Evolutionary conservation across 2,113 vertebrate genomes (phyloP), one percentile per base, ranked within the genome.

Genomic region (Leuciscus idus): DNA sequence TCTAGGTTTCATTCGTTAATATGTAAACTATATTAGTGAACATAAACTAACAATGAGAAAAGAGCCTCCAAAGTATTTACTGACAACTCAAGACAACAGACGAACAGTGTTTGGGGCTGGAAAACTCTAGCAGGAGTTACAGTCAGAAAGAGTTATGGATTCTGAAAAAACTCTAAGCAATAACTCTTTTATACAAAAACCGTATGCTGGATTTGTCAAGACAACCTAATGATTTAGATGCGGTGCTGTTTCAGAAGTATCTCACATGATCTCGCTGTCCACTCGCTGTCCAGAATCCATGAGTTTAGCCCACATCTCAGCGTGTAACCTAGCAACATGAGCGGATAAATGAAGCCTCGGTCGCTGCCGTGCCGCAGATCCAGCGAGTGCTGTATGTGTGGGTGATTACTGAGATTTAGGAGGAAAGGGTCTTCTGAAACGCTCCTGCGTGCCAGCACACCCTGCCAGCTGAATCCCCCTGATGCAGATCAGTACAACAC

Each of bases 311-410:
- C 75, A 77, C 75, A 77, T 52, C 75, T 77, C 75, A 30, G 50
- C 75, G 33, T 33, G 75, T 77, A 52, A 21, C 75, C 75, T 57
- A 77, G 75, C 75, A 55, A 77, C 75, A 77, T 28, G 48, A 77
- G 75, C 75, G 33, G 75, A 77, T 33, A 77, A 77, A 57, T 15
- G 39, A 50, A 72, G 72, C 72, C 39, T 74, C 46, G 0, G 48
- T 9, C 15, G 43, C 19, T 30, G 43, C 48, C 4, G 43, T 48
- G 43, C 72, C 72, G 28, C 43, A 28, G 73, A 50, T 75, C 28
- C 73, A 50, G 73, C 28, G 17, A 75, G 50, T 9, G 50, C 15
- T 43, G 39, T 8, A 4, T 33, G 33, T 33, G 33, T 4, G 2
- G 50, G 75, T 77, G 75, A 57, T 55, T 21, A 77, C 28, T 30